A percentile compares a stretch with the other conserved stretches of the same genome.
Evolutionary conservation across 2,888 invertebrate genomes (phyloP).

Genomic region (Cerastis rubricosa): DNA sequence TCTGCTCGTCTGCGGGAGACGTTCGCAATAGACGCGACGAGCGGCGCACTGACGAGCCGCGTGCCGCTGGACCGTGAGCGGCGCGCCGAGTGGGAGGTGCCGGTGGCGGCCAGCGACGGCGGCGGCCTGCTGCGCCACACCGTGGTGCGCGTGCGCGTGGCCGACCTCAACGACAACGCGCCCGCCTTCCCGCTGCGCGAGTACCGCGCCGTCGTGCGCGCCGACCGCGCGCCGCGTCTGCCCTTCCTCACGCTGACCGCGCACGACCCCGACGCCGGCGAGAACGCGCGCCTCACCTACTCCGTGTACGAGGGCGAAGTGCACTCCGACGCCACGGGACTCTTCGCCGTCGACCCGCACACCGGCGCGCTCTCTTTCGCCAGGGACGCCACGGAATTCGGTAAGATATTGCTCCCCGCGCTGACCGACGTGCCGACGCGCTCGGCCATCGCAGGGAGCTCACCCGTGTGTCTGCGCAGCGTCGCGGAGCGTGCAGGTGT

Average conservation of each 20-base stretch:
- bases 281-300: conserved; percentile 93
- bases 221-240: conserved; percentile 79
- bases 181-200: conserved; percentile 94
- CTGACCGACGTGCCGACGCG: background rate
- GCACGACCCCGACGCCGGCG: conserved; percentile 94
- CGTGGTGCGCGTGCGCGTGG: conserved; percentile 94
- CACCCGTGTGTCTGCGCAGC: conserved; percentile 82
- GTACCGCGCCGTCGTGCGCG: conserved; percentile 94
- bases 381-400: conserved; percentile 90
- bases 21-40: conserved; percentile 93
- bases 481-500: conserved; percentile 96
- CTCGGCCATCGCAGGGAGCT: background rate
- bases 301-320: conserved; percentile 93
- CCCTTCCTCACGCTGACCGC: conserved; percentile 90
- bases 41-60: conserved; percentile 93
- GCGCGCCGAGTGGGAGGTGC: conserved; percentile 91
- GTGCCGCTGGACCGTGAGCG: conserved; percentile 94
- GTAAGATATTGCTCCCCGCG: conserved; percentile 67
- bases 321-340: conserved; percentile 90
- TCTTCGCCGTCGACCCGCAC: conserved; percentile 94
- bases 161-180: conserved; percentile 96
- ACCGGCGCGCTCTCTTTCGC: conserved; percentile 94
- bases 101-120: conserved; percentile 95
- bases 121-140: conserved; percentile 95
- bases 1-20: conserved; percentile 93